phyloP scores from a whole-genome alignment of 2,797 vertebrate genomes.

The Squalus acanthias region DNA sequence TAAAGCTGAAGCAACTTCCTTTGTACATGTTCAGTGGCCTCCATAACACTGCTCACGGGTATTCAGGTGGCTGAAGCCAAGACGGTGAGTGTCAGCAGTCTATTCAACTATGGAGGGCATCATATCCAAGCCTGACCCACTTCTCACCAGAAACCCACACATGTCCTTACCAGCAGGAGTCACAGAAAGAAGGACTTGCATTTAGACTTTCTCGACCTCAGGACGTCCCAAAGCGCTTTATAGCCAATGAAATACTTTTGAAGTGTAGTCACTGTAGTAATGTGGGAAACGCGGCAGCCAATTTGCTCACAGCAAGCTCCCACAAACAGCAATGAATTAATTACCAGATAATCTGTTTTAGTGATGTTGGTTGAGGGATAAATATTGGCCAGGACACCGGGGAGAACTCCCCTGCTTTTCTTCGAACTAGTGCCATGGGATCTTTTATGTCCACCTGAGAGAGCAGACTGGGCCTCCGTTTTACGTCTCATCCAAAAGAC shows the following conservation, averaged over 20 bases:
- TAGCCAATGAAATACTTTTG: background rate
- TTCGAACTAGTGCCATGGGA: too few species aligned
- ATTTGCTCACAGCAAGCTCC: background rate
- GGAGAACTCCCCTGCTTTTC: too few species aligned
- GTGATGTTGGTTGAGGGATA: background rate
- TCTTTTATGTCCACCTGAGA: too few species aligned
- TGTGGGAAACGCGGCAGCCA: background rate
- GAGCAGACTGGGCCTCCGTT: too few species aligned
- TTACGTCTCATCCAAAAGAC: too few species aligned
- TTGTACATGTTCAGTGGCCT: background rate
- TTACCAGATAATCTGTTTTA: background rate
- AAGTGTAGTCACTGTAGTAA: background rate
- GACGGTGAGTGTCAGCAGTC: too few species aligned
- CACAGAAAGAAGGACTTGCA: background rate
- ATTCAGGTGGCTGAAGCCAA: background rate
- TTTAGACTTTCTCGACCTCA: background rate
- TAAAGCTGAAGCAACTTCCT: background rate
- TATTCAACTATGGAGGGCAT: too few species aligned
- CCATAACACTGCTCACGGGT: background rate
- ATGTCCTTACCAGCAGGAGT: too few species aligned
- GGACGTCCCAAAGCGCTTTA: background rate
- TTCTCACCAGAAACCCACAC: too few species aligned
- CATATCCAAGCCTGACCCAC: too few species aligned
- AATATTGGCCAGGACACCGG: background rate
- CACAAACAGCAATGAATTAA: background rate